Percentiles rank a stretch among this genome's conserved stretches.
These are phyloP conservation scores for Hydrotaea cyrtoneurina DNA, from an alignment of 2,888 invertebrate species.

Conservation along the genomic window DNA sequence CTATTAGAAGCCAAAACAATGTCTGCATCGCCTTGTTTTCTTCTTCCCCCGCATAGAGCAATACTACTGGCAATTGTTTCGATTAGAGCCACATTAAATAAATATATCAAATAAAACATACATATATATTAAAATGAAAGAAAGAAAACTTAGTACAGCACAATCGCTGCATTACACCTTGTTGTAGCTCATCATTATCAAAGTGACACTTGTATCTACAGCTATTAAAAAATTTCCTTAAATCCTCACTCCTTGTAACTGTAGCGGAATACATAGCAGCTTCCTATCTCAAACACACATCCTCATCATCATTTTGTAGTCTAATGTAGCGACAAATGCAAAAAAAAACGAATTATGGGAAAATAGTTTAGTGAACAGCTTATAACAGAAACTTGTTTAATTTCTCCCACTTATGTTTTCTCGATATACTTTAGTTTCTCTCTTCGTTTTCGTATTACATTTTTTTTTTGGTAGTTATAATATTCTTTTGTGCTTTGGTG, in stretches of 20 bases:
- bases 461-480: background rate
- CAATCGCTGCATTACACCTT: background rate
- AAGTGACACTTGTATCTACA: background rate
- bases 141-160: background rate
- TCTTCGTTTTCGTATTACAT: background rate
- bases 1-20: too few relatives aligned
- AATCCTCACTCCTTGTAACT: too few relatives aligned
- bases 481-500: background rate
- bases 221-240: too few relatives aligned
- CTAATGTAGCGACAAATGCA: background rate
- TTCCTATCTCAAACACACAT: too few relatives aligned
- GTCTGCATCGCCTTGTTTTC: too few relatives aligned
- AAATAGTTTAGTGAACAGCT: background rate
- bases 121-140: background rate
- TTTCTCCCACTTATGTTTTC: background rate
- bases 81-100: background rate
- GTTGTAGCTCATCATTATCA: background rate
- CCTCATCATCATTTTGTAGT: background rate
- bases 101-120: background rate
- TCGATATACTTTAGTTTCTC: background rate
- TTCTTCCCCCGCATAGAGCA: too few relatives aligned
- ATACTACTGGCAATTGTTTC: background rate
- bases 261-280: background rate
- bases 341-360: background rate
- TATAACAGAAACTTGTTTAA: background rate